These are phyloP conservation scores for Clostera curtula DNA, from an alignment of 2,888 invertebrate species.

Conservation along the genomic window DNA sequence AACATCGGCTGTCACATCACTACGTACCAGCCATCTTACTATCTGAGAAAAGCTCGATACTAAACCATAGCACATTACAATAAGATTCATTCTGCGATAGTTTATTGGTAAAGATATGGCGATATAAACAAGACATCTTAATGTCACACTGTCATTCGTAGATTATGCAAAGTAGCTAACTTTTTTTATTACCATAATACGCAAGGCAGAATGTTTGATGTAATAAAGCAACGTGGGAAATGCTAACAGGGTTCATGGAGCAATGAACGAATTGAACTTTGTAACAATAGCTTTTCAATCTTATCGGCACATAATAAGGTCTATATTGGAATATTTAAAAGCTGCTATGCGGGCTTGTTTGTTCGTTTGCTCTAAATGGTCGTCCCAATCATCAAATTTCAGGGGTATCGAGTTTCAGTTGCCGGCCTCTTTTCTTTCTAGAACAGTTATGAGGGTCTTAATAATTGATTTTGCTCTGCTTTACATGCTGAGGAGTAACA, in stretches of 20 bases:
- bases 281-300: slow-evolving; percentile 13
- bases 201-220: slow-evolving; percentile 51
- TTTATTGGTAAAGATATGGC: slow-evolving; percentile 12
- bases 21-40: too few relatives aligned
- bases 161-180: slow-evolving; percentile 68
- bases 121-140: slow-evolving; percentile 48
- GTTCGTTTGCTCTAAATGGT: slow-evolving; percentile 27
- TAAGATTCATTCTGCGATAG: slow-evolving; percentile 10
- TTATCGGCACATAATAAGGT: slow-evolving; percentile 8
- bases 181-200: slow-evolving; percentile 61
- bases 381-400: slow-evolving; percentile 39
- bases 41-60: slow-evolving; percentile 38
- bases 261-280: slow-evolving; percentile 13
- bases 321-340: background rate
- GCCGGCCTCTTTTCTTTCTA: slow-evolving; percentile 26
- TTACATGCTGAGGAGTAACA: too few relatives aligned
- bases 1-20: slow-evolving; percentile 37
- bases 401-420: slow-evolving; percentile 35
- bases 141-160: slow-evolving; percentile 50
- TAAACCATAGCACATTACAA: slow-evolving; percentile 4
- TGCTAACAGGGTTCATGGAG: slow-evolving; percentile 31
- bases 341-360: slow-evolving; percentile 32
- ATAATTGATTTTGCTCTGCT: slow-evolving; percentile 2
- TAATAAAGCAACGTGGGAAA: slow-evolving; percentile 61
- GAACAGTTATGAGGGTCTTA: slow-evolving; percentile 2